Conservation (phyloP, 2,797 vertebrate species). For the Ceryle rudis region DNA sequence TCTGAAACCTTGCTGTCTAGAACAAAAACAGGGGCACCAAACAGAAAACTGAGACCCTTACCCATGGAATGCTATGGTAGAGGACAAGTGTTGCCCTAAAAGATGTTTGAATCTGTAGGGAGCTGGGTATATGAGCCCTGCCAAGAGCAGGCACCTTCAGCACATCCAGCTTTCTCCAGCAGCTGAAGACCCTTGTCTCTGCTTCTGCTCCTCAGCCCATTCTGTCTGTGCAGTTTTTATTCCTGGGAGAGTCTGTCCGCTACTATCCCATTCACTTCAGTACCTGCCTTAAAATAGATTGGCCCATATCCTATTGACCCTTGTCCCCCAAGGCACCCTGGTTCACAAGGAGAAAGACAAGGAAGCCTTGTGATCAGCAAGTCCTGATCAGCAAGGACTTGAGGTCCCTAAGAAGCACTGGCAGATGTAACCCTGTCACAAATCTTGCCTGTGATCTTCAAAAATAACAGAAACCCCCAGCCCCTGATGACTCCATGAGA, state of each 20-base stretch:
- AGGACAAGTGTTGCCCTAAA: background rate
- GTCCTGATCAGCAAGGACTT: background rate
- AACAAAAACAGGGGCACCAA: background rate
- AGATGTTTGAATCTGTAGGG: background rate
- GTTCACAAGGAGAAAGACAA: background rate
- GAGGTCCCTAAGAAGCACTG: background rate
- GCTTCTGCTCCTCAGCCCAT: background rate
- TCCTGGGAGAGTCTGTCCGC: background rate
- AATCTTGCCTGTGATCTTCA: background rate
- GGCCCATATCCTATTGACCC: background rate
- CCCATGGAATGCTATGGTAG: background rate
- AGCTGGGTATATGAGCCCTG: background rate
- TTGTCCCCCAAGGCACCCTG: background rate
- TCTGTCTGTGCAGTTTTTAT: background rate
- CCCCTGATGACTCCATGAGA: background rate
- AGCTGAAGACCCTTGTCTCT: background rate
- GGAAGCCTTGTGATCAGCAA: background rate
- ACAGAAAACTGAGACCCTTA: background rate
- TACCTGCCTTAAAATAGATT: background rate
- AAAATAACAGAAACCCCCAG: background rate
- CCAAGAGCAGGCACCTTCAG: background rate
- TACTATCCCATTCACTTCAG: background rate
- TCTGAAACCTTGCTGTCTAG: background rate
- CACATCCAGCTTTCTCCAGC: background rate
- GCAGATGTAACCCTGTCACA: background rate